These are phyloP conservation scores for Microplitis deprimator DNA, from an alignment of 2,888 invertebrate species.

Conservation along the genomic window DNA sequence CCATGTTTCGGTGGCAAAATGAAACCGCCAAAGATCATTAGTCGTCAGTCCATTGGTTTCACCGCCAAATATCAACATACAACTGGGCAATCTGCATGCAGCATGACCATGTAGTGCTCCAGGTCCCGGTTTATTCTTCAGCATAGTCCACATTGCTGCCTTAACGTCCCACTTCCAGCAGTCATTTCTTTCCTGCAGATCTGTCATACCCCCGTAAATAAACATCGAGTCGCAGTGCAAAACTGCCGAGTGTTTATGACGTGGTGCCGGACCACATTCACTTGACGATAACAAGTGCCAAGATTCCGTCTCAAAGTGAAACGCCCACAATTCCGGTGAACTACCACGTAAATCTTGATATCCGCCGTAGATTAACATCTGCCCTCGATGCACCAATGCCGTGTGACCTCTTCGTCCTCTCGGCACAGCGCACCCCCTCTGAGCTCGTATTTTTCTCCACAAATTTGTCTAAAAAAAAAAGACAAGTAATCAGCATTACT, in stretches of 20 bases:
- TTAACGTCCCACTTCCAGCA: constrained; percentile 84
- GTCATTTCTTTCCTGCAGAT: constrained; percentile 83
- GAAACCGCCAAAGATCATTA: constrained; percentile 87
- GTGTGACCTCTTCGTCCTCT: constrained; percentile 87
- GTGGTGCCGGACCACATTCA: constrained; percentile 76
- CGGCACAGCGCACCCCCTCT: constrained; percentile 77
- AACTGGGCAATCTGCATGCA: constrained; percentile 82
- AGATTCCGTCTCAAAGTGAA: constrained; percentile 87
- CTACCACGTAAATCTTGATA: constrained; percentile 89
- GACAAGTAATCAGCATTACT: constrained; percentile 16
- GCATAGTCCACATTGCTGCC: constrained; percentile 77
- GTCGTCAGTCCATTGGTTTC: constrained; percentile 80
- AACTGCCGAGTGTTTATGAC: constrained; percentile 89
- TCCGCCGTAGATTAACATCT: constrained; percentile 89
- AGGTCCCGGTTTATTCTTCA: constrained; percentile 78
- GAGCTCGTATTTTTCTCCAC: constrained; percentile 77
- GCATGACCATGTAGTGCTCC: constrained; percentile 84
- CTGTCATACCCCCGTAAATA: constrained; percentile 91
- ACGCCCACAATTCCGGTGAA: constrained; percentile 89
- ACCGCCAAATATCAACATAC: constrained; percentile 86
- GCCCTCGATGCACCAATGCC: constrained; percentile 83
- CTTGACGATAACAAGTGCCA: constrained; percentile 78
- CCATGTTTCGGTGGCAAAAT: constrained; percentile 85
- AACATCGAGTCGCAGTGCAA: constrained; percentile 85
- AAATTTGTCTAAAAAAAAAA: constrained; percentile 71